These are phyloP conservation scores for Drosophila lini DNA, from an alignment of 1,140 invertebrate genomes.

Conservation along the genomic window DNA sequence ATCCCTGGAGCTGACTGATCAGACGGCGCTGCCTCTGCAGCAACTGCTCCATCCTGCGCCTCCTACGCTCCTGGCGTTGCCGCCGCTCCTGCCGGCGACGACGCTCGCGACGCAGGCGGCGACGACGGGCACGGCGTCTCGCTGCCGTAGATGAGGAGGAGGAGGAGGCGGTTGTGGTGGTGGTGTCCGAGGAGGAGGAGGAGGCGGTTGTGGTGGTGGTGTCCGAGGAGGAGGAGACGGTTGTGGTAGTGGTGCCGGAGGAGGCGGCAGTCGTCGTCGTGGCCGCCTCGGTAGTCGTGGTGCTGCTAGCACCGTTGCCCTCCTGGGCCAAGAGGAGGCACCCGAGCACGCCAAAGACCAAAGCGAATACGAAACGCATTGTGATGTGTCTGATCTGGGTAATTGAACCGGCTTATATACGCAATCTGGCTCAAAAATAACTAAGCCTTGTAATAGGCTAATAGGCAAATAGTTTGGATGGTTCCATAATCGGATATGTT, in stretches of 20 bases:
- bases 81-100: no score
- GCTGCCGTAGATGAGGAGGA: slow-evolving; percentile 21
- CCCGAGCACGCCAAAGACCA: no score
- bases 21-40: no score
- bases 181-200: slow-evolving; percentile 6
- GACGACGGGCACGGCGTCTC: neutral
- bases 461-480: slow-evolving; percentile 4
- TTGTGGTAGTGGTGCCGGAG: neutral
- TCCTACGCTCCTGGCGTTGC: no score
- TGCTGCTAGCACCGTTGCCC: no score
- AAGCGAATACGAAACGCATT: slow-evolving; percentile 16
- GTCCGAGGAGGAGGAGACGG: neutral
- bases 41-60: slow-evolving; percentile 19
- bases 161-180: slow-evolving; percentile 1
- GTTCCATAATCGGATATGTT: slow-evolving; percentile 3
- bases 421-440: neutral
- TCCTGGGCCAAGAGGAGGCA: no score
- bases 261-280: slow-evolving; percentile 15
- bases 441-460: neutral
- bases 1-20: no score
- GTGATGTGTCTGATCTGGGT: neutral
- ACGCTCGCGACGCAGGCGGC: no score
- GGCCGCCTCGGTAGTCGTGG: no score
- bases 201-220: slow-evolving; percentile 5
- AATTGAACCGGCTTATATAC: slow-evolving; percentile 24